These are phyloP conservation scores for Andinoacara biseriatus DNA, from an alignment of 2,113 vertebrate genomes.

Conservation along the genomic window DNA sequence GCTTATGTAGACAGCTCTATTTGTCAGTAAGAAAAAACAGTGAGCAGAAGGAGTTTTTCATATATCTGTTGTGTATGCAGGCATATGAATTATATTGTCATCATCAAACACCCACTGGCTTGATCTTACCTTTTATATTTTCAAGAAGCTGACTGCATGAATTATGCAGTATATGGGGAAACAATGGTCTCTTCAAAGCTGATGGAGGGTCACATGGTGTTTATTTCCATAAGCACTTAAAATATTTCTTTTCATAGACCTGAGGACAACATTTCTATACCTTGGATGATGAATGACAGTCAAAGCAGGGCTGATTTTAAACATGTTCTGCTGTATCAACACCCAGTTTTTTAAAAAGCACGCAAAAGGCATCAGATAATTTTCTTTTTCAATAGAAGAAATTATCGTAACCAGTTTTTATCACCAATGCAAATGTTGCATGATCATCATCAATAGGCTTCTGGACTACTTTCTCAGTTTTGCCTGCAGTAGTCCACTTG, in stretches of 20 bases:
- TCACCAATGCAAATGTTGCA: neutral
- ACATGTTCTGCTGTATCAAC: neutral
- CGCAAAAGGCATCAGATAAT: neutral
- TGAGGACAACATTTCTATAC: neutral
- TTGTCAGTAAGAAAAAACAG: neutral
- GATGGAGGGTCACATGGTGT: neutral
- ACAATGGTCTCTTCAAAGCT: neutral
- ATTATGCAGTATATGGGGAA: neutral
- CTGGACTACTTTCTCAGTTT: neutral
- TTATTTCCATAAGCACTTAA: neutral
- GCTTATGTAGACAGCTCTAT: neutral
- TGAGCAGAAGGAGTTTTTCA: neutral
- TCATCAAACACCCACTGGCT: neutral
- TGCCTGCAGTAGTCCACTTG: slow-evolving; percentile 6
- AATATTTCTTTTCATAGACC: neutral
- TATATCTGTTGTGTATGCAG: neutral
- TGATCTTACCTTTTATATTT: neutral
- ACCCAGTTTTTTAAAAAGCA: neutral
- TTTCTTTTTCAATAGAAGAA: neutral
- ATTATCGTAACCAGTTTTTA: neutral
- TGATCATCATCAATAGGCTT: neutral
- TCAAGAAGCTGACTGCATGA: neutral
- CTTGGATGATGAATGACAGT: neutral
- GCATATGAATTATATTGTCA: neutral
- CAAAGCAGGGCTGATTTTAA: neutral